phyloP scores from a whole-genome alignment of 2,888 invertebrate genomes.

The Megamerina dolium region DNA sequence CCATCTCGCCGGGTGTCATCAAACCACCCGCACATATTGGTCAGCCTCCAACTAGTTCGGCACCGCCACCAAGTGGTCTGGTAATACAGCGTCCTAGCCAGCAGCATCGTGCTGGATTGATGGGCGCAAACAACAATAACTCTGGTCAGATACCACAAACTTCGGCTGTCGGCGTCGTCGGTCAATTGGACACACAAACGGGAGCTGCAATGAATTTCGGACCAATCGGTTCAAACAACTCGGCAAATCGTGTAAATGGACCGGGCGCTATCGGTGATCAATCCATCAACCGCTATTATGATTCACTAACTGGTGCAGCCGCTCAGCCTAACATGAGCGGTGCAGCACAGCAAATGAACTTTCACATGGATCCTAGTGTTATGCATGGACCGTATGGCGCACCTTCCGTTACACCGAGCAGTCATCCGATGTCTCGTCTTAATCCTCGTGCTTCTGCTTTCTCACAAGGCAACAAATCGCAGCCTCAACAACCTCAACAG shows the following conservation, averaged over 20 bases:
- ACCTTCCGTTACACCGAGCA: conserved; percentile 24
- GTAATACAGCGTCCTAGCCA: conserved; percentile 44
- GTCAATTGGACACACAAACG: conserved; percentile 19
- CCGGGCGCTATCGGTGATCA: conserved; percentile 29
- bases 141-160: conserved; percentile 9
- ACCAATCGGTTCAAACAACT: conserved; percentile 37
- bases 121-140: conserved; percentile 4
- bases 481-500: conserved; percentile 23
- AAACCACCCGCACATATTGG: conserved; percentile 34
- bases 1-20: conserved; percentile 34
- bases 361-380: conserved; percentile 32
- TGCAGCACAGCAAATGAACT: conserved; percentile 32
- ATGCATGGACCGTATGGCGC: conserved; percentile 20
- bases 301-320: conserved; percentile 24
- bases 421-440: conserved; percentile 56
- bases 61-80: conserved; percentile 33
- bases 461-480: conserved; percentile 41
- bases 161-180: conserved; percentile 8
- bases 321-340: conserved; percentile 17
- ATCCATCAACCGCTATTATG: conserved; percentile 35
- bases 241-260: conserved; percentile 18
- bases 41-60: conserved; percentile 17
- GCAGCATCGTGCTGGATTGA: conserved; percentile 24
- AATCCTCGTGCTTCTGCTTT: conserved; percentile 80
- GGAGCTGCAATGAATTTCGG: conserved; percentile 35